phyloP scores from a whole-genome alignment of 2,888 invertebrate genomes.

The Bembecia ichneumoniformis region DNA sequence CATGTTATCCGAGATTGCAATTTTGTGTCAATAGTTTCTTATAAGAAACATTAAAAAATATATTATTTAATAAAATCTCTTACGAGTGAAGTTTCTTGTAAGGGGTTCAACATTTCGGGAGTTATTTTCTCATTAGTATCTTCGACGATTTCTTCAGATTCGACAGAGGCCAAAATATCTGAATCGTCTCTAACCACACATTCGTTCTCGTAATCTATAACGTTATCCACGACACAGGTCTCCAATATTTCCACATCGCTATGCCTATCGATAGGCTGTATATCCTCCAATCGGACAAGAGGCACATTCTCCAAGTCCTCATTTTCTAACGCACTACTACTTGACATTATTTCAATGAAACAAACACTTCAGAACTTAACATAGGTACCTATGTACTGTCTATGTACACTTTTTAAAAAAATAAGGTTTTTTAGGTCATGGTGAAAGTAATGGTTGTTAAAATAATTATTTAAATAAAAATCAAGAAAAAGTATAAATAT shows the following conservation, averaged over 20 bases:
- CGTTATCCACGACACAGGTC: conserved; percentile 27
- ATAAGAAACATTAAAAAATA: too few relatives aligned
- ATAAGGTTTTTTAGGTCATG: too few relatives aligned
- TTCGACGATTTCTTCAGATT: conserved; percentile 35
- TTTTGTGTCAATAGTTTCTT: too few relatives aligned
- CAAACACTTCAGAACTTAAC: too few relatives aligned
- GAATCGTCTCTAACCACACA: conserved; percentile 36
- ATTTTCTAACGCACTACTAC: conserved; percentile 33
- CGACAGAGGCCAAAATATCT: conserved; percentile 48
- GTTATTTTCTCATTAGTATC: conserved; percentile 35
- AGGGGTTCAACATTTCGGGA: conserved; percentile 23
- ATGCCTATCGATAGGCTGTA: conserved; percentile 38
- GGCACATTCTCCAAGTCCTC: conserved; percentile 54
- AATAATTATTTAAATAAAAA: too few relatives aligned
- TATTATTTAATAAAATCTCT: too few relatives aligned
- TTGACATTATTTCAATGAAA: conserved; percentile 31
- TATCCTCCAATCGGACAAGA: conserved; percentile 54
- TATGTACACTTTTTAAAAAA: too few relatives aligned
- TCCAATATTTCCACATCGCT: conserved; percentile 24
- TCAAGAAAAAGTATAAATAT: too few relatives aligned
- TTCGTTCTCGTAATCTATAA: conserved; percentile 29
- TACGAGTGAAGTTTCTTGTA: conserved; percentile 4
- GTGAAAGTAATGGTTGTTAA: too few relatives aligned
- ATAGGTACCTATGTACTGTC: too few relatives aligned
- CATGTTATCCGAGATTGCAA: too few relatives aligned